Evolutionary conservation across 2,113 vertebrate genomes (phyloP).

Genomic region (Anguilla japonica): DNA sequence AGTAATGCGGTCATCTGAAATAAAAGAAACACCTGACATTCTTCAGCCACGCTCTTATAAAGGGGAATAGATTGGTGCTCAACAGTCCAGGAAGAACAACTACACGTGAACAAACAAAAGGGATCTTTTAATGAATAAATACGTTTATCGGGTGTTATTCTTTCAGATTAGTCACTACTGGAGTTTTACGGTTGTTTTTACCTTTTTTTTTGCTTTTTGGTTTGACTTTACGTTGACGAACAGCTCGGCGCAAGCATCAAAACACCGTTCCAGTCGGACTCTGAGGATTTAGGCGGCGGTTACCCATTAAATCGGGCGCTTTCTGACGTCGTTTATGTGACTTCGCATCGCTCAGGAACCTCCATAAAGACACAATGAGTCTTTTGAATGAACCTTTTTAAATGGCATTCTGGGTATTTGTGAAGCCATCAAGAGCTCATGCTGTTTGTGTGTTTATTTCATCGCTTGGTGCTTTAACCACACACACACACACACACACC

Average conservation of each 20-base stretch:
- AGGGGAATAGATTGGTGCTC: too few species aligned
- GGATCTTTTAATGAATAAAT: too few species aligned
- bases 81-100: too few species aligned
- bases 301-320: constrained; percentile 44
- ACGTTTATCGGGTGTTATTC: too few species aligned
- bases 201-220: constrained; percentile 5
- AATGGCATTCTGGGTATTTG: constrained; percentile 42
- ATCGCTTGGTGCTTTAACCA: constrained; percentile 10
- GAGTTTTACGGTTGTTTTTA: too few species aligned
- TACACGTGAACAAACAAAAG: too few species aligned
- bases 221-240: constrained; percentile 2
- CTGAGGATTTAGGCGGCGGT: constrained; percentile 39
- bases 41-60: too few species aligned
- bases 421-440: constrained; percentile 38
- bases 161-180: too few species aligned
- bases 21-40: too few species aligned
- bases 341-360: constrained; percentile 42
- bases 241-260: constrained; percentile 25
- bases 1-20: too few species aligned
- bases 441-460: constrained; percentile 15
- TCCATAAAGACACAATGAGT: constrained; percentile 43
- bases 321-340: constrained; percentile 46
- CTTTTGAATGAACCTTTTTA: constrained; percentile 56
- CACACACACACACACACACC: constrained; percentile 18
- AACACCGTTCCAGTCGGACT: constrained; percentile 26